A percentile compares a stretch with the other conserved stretches of the same genome.
Conservation (phyloP, 1,140 invertebrate genomes). For the Bombus waltoni region DNA sequence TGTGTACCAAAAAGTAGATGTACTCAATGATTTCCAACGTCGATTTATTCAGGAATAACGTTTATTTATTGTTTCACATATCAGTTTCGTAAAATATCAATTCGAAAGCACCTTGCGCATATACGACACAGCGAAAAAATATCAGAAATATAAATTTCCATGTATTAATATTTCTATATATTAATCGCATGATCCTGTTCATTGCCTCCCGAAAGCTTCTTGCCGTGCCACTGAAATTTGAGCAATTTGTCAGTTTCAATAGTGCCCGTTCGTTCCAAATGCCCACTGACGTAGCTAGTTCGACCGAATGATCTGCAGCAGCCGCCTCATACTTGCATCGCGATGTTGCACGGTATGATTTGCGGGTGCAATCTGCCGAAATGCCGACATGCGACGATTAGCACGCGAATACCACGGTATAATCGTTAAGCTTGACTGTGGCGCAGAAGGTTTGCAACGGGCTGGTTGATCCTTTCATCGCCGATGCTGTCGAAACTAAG, state of each 20-base stretch:
- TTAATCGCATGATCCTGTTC: background rate
- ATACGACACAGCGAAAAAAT: background rate
- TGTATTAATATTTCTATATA: background rate
- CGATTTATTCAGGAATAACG: no score
- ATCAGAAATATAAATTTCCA: no score
- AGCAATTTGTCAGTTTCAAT: conserved; percentile 12
- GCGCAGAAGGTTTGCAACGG: conserved; percentile 77
- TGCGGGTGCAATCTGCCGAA: conserved; percentile 72
- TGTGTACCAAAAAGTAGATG: no score
- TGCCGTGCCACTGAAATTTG: background rate
- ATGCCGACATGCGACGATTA: conserved; percentile 77
- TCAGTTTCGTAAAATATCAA: no score
- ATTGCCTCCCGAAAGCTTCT: background rate
- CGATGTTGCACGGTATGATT: conserved; percentile 72
- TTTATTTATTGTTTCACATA: no score
- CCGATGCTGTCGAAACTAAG: conserved; percentile 73
- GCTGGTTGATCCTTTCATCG: conserved; percentile 79
- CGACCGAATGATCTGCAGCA: conserved; percentile 4
- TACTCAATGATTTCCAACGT: no score
- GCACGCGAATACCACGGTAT: conserved; percentile 77
- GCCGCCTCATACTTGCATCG: background rate
- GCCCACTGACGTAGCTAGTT: background rate
- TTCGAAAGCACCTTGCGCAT: background rate
- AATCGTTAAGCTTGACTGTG: conserved; percentile 75
- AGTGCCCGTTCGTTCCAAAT: background rate